These are phyloP conservation scores for Mobula birostris DNA, from an alignment of 2,113 vertebrate species.

Conservation along the genomic window DNA sequence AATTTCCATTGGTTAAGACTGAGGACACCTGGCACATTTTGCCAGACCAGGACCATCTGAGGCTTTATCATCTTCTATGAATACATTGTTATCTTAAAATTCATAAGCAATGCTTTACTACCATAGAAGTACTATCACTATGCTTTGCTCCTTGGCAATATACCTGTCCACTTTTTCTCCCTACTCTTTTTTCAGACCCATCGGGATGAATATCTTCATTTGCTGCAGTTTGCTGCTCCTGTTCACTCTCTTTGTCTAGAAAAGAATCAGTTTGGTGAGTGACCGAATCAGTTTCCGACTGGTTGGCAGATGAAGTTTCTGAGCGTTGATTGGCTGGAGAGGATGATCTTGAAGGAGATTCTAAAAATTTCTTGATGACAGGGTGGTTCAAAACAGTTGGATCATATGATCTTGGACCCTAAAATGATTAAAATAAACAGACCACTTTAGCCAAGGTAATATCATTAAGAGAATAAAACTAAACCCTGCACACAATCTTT, in stretches of 20 bases:
- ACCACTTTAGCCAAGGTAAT: neutral
- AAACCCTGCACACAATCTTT: neutral
- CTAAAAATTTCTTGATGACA: conserved; percentile 87
- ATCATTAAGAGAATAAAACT: neutral
- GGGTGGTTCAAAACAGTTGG: conserved; percentile 85
- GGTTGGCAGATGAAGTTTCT: conserved; percentile 79
- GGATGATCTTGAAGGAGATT: conserved; percentile 85
- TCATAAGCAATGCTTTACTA: neutral
- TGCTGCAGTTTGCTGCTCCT: conserved; percentile 45
- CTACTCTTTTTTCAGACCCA: conserved; percentile 66
- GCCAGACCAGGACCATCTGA: neutral
- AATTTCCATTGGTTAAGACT: neutral
- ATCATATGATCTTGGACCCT: conserved; percentile 72
- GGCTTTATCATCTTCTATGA: neutral
- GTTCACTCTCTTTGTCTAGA: conserved; percentile 65
- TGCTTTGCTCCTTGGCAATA: conserved; percentile 39
- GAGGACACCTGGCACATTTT: neutral
- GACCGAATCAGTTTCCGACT: conserved; percentile 85
- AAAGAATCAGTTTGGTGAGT: conserved; percentile 80
- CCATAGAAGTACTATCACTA: neutral
- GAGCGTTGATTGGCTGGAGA: conserved; percentile 93
- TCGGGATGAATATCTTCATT: conserved; percentile 60
- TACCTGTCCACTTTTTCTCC: conserved; percentile 71
- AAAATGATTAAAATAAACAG: conserved; percentile 37
- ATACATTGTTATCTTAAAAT: neutral